Percentiles rank a stretch among this genome's conserved stretches.
phyloP scores from a whole-genome alignment of 2,797 vertebrate species.

The Poecilia gillii region DNA sequence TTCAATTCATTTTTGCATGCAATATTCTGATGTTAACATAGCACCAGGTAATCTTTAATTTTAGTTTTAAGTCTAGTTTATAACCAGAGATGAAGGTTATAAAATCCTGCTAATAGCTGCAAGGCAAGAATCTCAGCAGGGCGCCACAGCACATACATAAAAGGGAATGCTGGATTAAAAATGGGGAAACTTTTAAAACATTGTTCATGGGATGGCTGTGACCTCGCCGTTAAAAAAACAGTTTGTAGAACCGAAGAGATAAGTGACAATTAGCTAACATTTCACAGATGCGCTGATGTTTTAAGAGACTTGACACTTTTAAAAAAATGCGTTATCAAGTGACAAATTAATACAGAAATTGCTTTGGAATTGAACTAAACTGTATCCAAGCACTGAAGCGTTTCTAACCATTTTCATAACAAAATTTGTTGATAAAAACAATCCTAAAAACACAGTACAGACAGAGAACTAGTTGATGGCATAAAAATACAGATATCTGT shows the following conservation, averaged over 20 bases:
- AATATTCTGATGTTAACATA: constrained; percentile 13
- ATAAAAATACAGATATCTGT: background rate
- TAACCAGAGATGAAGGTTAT: background rate
- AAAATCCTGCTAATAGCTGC: background rate
- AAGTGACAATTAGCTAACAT: background rate
- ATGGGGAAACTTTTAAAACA: background rate
- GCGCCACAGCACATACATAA: background rate
- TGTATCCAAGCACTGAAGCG: background rate
- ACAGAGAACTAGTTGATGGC: background rate
- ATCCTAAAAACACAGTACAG: background rate
- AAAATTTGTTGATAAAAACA: background rate
- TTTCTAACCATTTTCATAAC: background rate
- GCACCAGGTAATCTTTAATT: constrained; percentile 5
- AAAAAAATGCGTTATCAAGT: background rate
- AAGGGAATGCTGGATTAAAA: constrained; percentile 5
- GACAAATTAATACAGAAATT: background rate
- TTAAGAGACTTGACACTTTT: background rate
- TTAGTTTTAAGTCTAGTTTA: background rate
- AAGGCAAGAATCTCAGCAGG: background rate
- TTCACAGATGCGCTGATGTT: background rate
- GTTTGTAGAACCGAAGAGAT: background rate
- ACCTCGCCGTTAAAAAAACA: background rate
- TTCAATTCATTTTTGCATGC: background rate
- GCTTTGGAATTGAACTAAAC: background rate
- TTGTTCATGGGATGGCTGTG: background rate